phyloP scores from a whole-genome alignment of 2,113 vertebrate species.

The Morone saxatilis region DNA sequence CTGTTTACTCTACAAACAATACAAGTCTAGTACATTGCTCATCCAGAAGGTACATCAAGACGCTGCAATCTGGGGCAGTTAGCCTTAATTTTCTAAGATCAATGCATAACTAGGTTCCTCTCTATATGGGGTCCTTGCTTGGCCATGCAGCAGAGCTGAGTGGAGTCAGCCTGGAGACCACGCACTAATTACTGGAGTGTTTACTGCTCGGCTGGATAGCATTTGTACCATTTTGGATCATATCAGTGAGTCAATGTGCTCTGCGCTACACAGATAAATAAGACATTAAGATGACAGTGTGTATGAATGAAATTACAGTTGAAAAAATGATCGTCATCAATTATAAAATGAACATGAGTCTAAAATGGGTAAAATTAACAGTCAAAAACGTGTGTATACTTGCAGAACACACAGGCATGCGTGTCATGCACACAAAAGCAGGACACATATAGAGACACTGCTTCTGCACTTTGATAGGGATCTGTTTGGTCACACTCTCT shows the following conservation, averaged over 20 bases:
- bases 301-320: slow-evolving; percentile 40
- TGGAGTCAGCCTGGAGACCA: slow-evolving; percentile 74
- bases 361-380: slow-evolving; percentile 19
- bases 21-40: slow-evolving; percentile 57
- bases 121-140: slow-evolving; percentile 81
- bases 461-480: slow-evolving; percentile 97
- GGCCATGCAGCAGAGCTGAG: slow-evolving; percentile 73
- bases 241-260: slow-evolving; percentile 58
- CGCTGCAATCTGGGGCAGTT: slow-evolving; percentile 77
- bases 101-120: slow-evolving; percentile 80
- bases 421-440: slow-evolving; percentile 45
- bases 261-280: slow-evolving; percentile 51
- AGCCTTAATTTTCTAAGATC: slow-evolving; percentile 82
- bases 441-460: slow-evolving; percentile 66
- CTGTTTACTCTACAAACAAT: slow-evolving; percentile 74
- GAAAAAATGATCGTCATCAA: slow-evolving; percentile 33
- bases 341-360: slow-evolving; percentile 17
- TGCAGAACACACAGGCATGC: slow-evolving; percentile 12
- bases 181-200: slow-evolving; percentile 80
- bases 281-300: slow-evolving; percentile 56
- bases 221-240: slow-evolving; percentile 76
- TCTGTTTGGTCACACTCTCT: slow-evolving; percentile 98
- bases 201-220: slow-evolving; percentile 79
- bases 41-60: slow-evolving; percentile 83
- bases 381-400: background rate